These are phyloP conservation scores for Drosophila repleta DNA, from an alignment of 1,140 invertebrate species.

Conservation along the genomic window DNA sequence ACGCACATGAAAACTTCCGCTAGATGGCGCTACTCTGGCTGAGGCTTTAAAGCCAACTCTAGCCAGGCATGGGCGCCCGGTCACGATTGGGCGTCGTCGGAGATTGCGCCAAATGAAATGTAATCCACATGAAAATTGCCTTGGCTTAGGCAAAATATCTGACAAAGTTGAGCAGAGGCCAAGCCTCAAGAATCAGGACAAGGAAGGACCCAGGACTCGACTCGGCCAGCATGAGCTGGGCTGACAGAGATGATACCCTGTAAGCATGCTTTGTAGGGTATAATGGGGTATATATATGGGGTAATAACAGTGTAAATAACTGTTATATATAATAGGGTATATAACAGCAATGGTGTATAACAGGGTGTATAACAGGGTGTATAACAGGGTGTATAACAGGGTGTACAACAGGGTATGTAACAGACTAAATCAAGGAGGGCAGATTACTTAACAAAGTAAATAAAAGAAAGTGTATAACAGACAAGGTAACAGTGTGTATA, in stretches of 20 bases:
- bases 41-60: conserved; percentile 20
- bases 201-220: no score
- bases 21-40: conserved; percentile 27
- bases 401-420: no score
- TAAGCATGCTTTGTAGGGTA: background rate
- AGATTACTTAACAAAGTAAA: no score
- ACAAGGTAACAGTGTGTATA: no score
- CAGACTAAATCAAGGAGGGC: no score
- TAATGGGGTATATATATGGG: no score
- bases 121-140: conserved; percentile 74
- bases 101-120: conserved; percentile 58
- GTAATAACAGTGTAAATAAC: no score
- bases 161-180: conserved; percentile 62
- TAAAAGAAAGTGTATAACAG: no score
- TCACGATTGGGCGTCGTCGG: background rate
- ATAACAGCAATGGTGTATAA: no score
- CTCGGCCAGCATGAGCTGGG: background rate
- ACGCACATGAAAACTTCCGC: conserved; percentile 40
- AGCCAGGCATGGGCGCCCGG: background rate
- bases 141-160: conserved; percentile 67
- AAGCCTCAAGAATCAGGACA: conserved; percentile 29
- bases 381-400: no score
- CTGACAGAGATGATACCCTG: background rate
- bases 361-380: no score
- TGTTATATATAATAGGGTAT: no score